Base-by-base conservation (phyloP, 2,113 vertebrate genomes). In the Heteronetta atricapilla region DNA sequence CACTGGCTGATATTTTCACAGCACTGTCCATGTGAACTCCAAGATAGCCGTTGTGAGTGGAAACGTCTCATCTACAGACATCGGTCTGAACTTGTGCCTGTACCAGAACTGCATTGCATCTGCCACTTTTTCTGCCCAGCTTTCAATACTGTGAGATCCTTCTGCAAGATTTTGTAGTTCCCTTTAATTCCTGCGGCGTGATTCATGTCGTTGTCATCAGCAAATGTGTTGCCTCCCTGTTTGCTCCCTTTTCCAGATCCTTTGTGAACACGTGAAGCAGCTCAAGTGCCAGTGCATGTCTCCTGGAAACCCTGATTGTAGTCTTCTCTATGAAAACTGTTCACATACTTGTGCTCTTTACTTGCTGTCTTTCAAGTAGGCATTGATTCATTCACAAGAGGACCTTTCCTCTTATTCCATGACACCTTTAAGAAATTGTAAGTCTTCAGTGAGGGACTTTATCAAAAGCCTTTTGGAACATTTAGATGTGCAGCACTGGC, bases 341-440 rank as follows among this genome's bases (percentile, higher is more conserved):
- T 78, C 69, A 52, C 40, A 3, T 16, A 34, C 19, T 80, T 0
- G 0, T 60, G 56, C 25, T 82, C 58, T 94, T 70, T 70, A 18
- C 64, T 82, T 87, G 70, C 58, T 87, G 22, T 34, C 58, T 85
- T 91, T 73, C 60, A 72, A 0, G 34, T 23, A 23, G 23, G 34
- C 72, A 42, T 64, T 93, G 74, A 82, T 91, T 84, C 66, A 76
- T 91, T 84, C 66, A 79, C 7, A 13, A 78, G 38, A 87, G 52
- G n/a, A 68, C 64, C 58, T 91, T 91, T 40, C 44, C 23, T 84
- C 60, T 64, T 52, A 58, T 12, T 90, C 59, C 38, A 13, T 13
- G 50, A 48, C 17, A 8, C 40, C 29, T 75, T 87, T 59, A 96
- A 91, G 91, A 87, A 89, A 85, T 25, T 55, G 33, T 38, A 92